Evolutionary conservation across 1,140 invertebrate genomes (phyloP), one percentile per base, ranked within the genome.

Genomic region (Galleria mellonella): DNA sequence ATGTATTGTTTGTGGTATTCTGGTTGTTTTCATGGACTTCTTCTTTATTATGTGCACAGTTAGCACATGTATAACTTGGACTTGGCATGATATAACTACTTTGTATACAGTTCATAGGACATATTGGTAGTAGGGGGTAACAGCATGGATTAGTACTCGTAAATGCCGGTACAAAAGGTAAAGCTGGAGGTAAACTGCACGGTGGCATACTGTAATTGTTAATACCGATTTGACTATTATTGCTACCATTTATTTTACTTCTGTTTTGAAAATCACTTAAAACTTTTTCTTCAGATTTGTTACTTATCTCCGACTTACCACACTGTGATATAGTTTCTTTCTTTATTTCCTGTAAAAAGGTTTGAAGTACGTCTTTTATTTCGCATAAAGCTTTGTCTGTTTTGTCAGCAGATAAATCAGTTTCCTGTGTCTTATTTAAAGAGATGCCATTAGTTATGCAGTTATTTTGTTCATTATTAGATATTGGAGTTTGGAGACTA

Each of bases 311-410:
- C 0, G 61, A 58, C 38, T 74, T 68, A 30, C 65, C 62, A 36
- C 51, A 63, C 28, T 72, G 59, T 9, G 59, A 57, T 0, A 46
- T 47, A 4, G 66, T 54, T 45, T 84, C 72, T 51, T 74, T 76
- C 46, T 84, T 82, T 29, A 84, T 76, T 59, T 83, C 76, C 27
- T 64, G 56, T 42, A 82, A 36, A 44, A 84, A 84, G 44, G 33
- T 78, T 47, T 83, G 76, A 32, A 84, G 51, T 28, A 82, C 81
- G 32, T 81, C 62, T 57, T 84, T 84, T 12, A 82, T 82, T 72
- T 84, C 81, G 47, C 42, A 58, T 7, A 84, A 50, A 9, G 76
- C 64, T 58, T 71, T 78, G 32, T 81, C 81, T 1, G 73, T 73
- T 65, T 78, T 76, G 33, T 74, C 66, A 13, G 37, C 48, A 6